These are phyloP conservation scores for Sclerurus mexicanus DNA, from an alignment of 2,113 vertebrate genomes.

Conservation along the genomic window DNA sequence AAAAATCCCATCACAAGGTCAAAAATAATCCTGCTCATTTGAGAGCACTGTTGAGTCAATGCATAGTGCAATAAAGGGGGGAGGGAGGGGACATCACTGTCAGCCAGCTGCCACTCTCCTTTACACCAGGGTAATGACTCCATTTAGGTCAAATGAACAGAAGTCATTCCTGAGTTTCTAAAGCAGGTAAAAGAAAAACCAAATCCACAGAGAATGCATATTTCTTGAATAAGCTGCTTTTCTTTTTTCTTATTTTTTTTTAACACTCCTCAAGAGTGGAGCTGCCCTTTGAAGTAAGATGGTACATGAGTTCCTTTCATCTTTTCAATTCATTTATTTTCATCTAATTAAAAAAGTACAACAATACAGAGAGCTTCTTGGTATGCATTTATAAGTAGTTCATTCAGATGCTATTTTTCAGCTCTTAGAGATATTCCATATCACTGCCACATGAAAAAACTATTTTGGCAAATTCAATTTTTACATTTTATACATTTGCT, in stretches of 20 bases:
- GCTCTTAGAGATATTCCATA: background rate
- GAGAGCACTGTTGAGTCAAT: background rate
- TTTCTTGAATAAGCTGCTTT: slow-evolving; percentile 52
- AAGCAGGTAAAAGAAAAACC: slow-evolving; percentile 34
- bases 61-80: background rate
- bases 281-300: slow-evolving; percentile 54
- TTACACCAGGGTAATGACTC: background rate
- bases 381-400: slow-evolving; percentile 1
- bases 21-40: background rate
- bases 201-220: slow-evolving; percentile 7
- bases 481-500: background rate
- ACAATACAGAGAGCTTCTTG: slow-evolving; percentile 33
- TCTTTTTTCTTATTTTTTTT: background rate
- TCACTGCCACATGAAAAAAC: background rate
- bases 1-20: background rate
- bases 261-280: slow-evolving; percentile 22
- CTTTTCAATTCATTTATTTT: slow-evolving; percentile 63
- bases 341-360: slow-evolving; percentile 55
- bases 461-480: background rate
- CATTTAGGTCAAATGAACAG: slow-evolving; percentile 10
- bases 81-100: background rate
- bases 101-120: background rate
- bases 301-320: slow-evolving; percentile 53
- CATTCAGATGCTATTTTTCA: slow-evolving; percentile 1
- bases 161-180: background rate